These are phyloP conservation scores for Caenorhabditis drosophilae DNA, from an alignment of 2,888 invertebrate species.

Conservation along the genomic window DNA sequence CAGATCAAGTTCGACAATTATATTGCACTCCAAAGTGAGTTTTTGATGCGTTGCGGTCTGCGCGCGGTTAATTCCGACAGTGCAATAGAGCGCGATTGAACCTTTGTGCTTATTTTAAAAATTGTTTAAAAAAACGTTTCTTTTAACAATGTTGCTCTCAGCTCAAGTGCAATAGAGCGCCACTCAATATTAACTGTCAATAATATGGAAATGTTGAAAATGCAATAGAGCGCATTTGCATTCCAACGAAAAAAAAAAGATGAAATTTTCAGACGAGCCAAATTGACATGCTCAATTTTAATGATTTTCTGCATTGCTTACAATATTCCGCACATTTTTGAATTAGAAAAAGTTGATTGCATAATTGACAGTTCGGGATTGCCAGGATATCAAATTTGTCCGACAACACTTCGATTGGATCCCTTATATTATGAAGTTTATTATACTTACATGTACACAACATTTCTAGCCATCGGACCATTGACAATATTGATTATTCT, in stretches of 20 bases:
- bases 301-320: constrained; percentile 58
- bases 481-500: constrained; percentile 62
- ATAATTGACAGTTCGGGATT: constrained; percentile 29
- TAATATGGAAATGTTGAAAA: no score
- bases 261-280: constrained; percentile 55
- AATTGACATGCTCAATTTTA: constrained; percentile 54
- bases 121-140: not conserved
- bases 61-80: no score
- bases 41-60: not conserved
- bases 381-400: constrained; percentile 48
- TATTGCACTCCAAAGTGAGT: constrained; percentile 64
- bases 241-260: not conserved
- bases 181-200: no score
- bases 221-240: not conserved
- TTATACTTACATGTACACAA: constrained; percentile 65
- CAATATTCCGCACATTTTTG: constrained; percentile 67
- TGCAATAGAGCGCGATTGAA: no score
- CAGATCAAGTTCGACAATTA: constrained; percentile 47
- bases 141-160: no score
- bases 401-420: constrained; percentile 57
- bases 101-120: not conserved
- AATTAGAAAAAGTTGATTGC: constrained; percentile 54
- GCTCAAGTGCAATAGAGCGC: no score
- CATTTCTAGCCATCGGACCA: constrained; percentile 67
- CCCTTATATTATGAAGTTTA: constrained; percentile 66